Evolutionary conservation across 2,797 vertebrate species (phyloP), one percentile per base, ranked within the genome.

Genomic region (Myotis myotis): DNA sequence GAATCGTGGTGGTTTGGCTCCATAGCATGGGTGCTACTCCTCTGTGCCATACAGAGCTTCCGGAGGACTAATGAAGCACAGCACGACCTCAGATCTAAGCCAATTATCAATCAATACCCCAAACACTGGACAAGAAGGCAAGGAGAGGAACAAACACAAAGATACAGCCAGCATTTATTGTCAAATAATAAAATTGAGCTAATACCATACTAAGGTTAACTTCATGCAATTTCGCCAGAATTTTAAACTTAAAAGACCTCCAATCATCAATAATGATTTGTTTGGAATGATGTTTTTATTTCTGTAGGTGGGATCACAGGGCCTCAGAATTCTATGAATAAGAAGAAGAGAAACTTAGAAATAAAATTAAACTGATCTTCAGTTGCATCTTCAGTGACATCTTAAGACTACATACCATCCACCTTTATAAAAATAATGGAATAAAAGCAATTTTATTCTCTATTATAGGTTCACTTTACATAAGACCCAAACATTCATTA

Each of bases 361-460:
- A 72, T 92, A 38, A 11, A 47, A 47, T 84, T 41, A 90, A 95
- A 84, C n/a, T 36, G 8, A 25, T 70, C 55, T 81, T 82, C 33
- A 47, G 4, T 55, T 84, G 11, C 19, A 33, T 68, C 33, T 74
- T 84, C 3, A 62, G 22, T 47, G 28, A 64, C 15, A 57, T 71
- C 47, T 41, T 81, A 82, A 66, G 38, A 70, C 79, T 47, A 62
- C 1, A 49, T 41, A 70, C 47, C 13, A 74, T 38, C 2, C 30
- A 78, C 7, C 11, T 75, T 78, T n/a, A 55, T 47, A 80, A 68
- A 81, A 80, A 80, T 68, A 55, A 62, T 78, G 10, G 6, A 41
- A 84, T 87, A 80, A 83, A 90, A 75, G 20, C 47, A 92, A n/a
- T 80, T 78, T 84, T 84, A 44, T 20, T 92, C 71, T 87, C 6